Conservation (phyloP, 2,113 vertebrate genomes). For the Siniperca knerii region DNA sequence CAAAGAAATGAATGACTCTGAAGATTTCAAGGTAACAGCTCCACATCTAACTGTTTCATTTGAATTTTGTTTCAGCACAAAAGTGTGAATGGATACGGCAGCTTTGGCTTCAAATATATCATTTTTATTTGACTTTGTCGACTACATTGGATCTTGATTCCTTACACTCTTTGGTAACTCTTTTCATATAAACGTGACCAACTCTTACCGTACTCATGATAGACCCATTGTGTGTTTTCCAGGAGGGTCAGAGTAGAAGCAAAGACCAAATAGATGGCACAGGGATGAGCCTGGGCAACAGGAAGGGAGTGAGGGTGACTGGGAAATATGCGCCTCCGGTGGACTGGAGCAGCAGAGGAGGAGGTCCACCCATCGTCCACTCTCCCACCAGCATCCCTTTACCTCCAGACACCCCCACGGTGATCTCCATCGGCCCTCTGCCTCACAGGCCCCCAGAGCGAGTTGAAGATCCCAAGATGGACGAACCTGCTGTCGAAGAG, state of each 20-base stretch:
- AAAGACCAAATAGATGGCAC: constrained; percentile 88
- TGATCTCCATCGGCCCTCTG: constrained; percentile 62
- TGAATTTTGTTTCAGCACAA: constrained; percentile 3
- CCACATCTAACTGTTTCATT: constrained; percentile 21
- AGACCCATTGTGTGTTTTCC: constrained; percentile 54
- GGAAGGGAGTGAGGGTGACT: constrained; percentile 83
- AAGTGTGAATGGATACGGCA: neutral
- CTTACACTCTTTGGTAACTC: neutral
- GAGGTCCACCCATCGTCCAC: constrained; percentile 68
- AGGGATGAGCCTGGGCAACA: constrained; percentile 83
- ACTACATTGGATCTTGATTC: neutral
- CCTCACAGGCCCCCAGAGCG: constrained; percentile 48
- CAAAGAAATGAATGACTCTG: constrained; percentile 75
- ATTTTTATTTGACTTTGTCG: neutral
- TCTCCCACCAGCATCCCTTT: constrained; percentile 41
- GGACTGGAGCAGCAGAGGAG: constrained; percentile 79
- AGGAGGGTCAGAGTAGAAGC: constrained; percentile 82
- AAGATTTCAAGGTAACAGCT: constrained; percentile 77
- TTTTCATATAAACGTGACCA: neutral
- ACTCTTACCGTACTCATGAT: constrained; percentile 38
- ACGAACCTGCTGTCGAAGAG: neutral
- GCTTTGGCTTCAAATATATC: neutral
- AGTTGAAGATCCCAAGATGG: constrained; percentile 39
- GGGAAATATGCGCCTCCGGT: constrained; percentile 66
- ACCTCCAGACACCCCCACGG: constrained; percentile 51